These are phyloP conservation scores for Limnothrissa miodon DNA, from an alignment of 2,113 vertebrate species.

Conservation along the genomic window DNA sequence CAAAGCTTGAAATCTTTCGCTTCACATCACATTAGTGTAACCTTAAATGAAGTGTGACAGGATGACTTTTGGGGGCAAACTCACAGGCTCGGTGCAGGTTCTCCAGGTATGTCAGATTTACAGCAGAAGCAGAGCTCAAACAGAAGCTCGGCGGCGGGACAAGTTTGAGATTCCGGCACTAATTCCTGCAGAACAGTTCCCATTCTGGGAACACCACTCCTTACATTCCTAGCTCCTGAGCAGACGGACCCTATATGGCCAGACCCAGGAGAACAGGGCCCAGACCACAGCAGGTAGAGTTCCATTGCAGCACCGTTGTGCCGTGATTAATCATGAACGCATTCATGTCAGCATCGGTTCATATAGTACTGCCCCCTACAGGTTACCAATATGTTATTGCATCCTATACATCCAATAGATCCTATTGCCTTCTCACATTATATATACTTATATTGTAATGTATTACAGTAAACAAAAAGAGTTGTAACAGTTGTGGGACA, in stretches of 20 bases:
- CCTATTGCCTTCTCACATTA: neutral
- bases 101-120: constrained; percentile 57
- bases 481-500: too few relatives aligned
- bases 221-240: constrained; percentile 64
- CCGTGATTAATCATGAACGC: neutral
- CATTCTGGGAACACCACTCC: constrained; percentile 58
- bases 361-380: neutral
- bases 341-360: neutral
- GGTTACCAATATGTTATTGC: neutral
- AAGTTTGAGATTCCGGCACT: constrained; percentile 67
- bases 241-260: constrained; percentile 75
- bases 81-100: constrained; percentile 22
- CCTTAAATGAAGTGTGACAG: neutral
- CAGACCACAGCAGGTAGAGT: constrained; percentile 29
- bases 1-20: too few relatives aligned
- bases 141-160: constrained; percentile 47
- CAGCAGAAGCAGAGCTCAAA: constrained; percentile 57
- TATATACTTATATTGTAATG: neutral
- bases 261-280: constrained; percentile 53
- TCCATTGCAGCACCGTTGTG: constrained; percentile 25
- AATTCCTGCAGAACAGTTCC: constrained; percentile 68
- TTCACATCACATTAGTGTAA: neutral
- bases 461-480: too few relatives aligned
- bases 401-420: neutral
- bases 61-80: constrained; percentile 20